These are phyloP conservation scores for Mus caroli DNA, from an alignment of 2,797 vertebrate species.

Conservation along the genomic window DNA sequence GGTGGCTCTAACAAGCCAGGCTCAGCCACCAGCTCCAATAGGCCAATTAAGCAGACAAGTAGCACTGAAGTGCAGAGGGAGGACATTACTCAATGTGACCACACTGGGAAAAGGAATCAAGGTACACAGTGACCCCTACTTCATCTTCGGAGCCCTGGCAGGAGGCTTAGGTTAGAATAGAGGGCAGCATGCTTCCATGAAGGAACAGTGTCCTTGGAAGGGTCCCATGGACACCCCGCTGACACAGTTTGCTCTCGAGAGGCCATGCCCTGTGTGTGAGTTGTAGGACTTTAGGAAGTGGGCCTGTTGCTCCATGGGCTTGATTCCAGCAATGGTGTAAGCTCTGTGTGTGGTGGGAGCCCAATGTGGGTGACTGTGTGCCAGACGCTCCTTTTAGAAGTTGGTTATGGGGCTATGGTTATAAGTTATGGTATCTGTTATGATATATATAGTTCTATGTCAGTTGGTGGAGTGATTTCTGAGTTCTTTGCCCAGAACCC, in stretches of 20 bases:
- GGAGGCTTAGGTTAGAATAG: neutral
- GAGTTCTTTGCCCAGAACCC: neutral
- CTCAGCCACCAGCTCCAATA: neutral
- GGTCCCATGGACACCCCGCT: neutral
- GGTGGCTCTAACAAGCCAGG: neutral
- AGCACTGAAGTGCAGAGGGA: neutral
- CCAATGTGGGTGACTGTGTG: neutral
- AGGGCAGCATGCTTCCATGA: neutral
- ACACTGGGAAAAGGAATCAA: neutral
- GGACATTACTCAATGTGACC: neutral
- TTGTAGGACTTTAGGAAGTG: neutral
- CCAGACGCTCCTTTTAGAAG: neutral
- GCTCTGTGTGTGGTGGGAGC: neutral
- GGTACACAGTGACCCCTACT: neutral
- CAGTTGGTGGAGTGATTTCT: neutral
- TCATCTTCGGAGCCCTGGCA: neutral
- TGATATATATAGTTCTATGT: too few species aligned
- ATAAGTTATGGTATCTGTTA: too few species aligned
- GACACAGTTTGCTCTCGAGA: neutral
- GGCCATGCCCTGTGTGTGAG: neutral
- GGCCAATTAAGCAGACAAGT: neutral
- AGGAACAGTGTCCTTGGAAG: neutral
- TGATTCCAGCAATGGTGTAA: neutral
- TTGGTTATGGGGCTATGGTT: neutral
- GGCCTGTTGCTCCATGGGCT: too few species aligned